Conservation (phyloP, 23 tunicate genomes). For the Phallusia fumigata region DNA sequence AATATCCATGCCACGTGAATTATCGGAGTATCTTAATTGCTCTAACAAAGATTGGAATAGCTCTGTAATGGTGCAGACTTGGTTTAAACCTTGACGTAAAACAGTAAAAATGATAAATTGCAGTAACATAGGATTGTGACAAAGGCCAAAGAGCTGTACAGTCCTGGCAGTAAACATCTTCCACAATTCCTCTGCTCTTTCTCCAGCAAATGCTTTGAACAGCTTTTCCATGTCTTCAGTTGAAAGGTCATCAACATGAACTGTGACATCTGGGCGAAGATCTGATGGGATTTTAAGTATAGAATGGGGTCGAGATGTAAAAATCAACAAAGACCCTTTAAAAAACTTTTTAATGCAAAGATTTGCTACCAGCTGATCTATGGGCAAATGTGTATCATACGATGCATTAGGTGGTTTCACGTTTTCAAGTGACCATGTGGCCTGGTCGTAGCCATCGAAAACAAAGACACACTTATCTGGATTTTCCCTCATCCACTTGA, state of each 20-base stretch:
- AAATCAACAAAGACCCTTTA: not conserved
- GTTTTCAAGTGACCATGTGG: slow-evolving; percentile 2
- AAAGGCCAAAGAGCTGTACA: slow-evolving; percentile 28
- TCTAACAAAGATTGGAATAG: slow-evolving; percentile 20
- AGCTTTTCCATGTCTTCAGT: not conserved
- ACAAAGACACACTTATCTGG: slow-evolving; percentile 26
- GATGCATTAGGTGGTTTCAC: not conserved
- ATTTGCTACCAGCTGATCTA: slow-evolving; percentile 16
- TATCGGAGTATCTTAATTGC: not conserved
- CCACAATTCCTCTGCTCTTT: slow-evolving; percentile 18
- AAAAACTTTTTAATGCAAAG: slow-evolving; percentile 29
- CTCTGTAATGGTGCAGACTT: not conserved
- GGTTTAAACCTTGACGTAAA: not conserved
- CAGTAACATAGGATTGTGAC: slow-evolving; percentile 31
- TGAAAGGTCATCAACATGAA: slow-evolving; percentile 14
- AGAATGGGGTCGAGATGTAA: slow-evolving; percentile 36
- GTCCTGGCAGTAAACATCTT: slow-evolving; percentile 3
- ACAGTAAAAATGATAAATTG: slow-evolving; percentile 13
- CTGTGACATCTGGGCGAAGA: slow-evolving; percentile 21
- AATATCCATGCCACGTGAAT: not conserved
- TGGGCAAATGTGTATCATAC: not conserved
- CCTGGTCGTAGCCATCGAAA: slow-evolving; percentile 38
- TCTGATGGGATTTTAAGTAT: slow-evolving; percentile 9
- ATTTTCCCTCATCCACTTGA: slow-evolving; percentile 25
- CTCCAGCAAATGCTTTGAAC: slow-evolving; percentile 20